phyloP scores from a whole-genome alignment of 1,140 invertebrate genomes.

The Ganaspis sp. region DNA sequence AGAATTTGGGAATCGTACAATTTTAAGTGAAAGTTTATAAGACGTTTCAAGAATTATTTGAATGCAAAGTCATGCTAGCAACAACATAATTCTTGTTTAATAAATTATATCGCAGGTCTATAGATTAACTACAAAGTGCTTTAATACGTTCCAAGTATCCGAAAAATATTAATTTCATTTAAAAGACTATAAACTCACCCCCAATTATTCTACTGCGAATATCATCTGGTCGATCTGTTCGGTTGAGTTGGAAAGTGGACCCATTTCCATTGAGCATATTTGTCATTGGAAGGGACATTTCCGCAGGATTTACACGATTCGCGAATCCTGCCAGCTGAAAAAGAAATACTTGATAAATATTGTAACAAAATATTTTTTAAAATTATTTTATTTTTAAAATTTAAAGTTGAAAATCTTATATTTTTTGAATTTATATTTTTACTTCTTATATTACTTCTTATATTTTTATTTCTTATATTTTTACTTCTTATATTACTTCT shows the following conservation, averaged over 20 bases:
- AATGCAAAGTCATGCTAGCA: not conserved
- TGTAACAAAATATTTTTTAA: not conserved
- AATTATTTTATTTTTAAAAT: no score
- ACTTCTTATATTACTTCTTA: no score
- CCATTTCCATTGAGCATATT: constrained; percentile 61
- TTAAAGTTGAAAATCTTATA: no score
- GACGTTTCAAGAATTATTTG: not conserved
- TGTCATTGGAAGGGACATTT: constrained; percentile 65
- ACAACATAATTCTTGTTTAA: not conserved
- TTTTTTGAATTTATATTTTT: no score
- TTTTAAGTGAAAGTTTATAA: not conserved
- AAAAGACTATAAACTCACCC: constrained; percentile 50
- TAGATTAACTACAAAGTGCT: no score
- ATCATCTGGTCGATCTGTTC: constrained; percentile 61
- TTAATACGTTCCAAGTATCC: no score
- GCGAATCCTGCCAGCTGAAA: constrained; percentile 65
- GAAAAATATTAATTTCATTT: not conserved
- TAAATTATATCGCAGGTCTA: not conserved
- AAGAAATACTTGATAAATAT: not conserved
- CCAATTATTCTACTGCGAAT: constrained; percentile 66
- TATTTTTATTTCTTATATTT: no score
- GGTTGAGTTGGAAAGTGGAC: constrained; percentile 63
- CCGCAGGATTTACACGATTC: constrained; percentile 57
- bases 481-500: no score
- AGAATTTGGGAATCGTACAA: not conserved